These are phyloP conservation scores for Ceratina calcarata DNA, from an alignment of 1,140 invertebrate genomes.

Conservation along the genomic window DNA sequence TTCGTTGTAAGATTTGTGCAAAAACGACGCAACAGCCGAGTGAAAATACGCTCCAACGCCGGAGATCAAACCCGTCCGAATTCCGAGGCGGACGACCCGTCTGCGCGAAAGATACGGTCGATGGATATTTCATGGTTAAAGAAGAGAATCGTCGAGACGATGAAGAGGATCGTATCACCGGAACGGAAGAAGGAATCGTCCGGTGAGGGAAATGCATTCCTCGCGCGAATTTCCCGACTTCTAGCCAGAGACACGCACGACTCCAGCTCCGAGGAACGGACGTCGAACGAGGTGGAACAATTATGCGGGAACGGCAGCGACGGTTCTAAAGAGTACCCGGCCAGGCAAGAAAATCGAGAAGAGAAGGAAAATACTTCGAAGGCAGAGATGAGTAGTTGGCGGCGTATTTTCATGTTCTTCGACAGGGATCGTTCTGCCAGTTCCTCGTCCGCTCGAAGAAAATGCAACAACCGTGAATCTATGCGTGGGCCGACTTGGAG, in stretches of 20 bases:
- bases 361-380: not conserved
- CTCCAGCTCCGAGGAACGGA: not conserved
- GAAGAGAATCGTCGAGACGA: conserved; percentile 42
- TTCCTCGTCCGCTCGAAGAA: conserved; percentile 11
- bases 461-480: conserved; percentile 1
- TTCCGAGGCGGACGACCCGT: not conserved
- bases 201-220: not conserved
- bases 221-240: conserved; percentile 15
- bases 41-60: conserved; percentile 4
- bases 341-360: not conserved
- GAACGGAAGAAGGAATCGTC: conserved; percentile 22
- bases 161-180: conserved; percentile 47
- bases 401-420: not conserved
- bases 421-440: not conserved
- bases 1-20: not conserved
- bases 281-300: conserved; percentile 30
- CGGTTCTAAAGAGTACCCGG: no score
- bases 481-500: not conserved
- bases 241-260: not conserved
- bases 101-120: conserved; percentile 31
- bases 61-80: not conserved
- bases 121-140: conserved; percentile 43
- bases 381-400: not conserved
- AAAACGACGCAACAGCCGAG: conserved; percentile 15
- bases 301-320: not conserved